Percentiles rank a stretch among this genome's conserved stretches.
phyloP scores from a whole-genome alignment of 2,113 vertebrate genomes.

The Sprattus sprattus region DNA sequence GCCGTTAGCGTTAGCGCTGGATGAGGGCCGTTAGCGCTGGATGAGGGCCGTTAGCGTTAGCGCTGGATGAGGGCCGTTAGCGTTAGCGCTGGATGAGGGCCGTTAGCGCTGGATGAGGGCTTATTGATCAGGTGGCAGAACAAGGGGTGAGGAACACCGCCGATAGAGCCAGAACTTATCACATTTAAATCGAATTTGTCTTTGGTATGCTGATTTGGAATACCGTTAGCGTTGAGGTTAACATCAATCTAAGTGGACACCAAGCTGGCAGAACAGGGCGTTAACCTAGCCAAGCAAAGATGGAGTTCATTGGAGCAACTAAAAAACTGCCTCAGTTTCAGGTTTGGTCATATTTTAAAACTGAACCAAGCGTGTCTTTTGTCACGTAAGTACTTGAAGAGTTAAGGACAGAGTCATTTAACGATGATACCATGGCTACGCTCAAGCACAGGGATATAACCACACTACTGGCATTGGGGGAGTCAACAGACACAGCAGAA shows the following conservation, averaged over 20 bases:
- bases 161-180: neutral
- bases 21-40: no score
- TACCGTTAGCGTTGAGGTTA: neutral
- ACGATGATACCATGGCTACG: neutral
- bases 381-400: neutral
- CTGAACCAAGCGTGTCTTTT: neutral
- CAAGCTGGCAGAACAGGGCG: neutral
- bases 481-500: neutral
- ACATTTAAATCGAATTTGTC: neutral
- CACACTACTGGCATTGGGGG: neutral
- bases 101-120: neutral
- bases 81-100: no score
- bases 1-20: no score
- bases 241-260: neutral
- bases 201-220: neutral
- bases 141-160: neutral
- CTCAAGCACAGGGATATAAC: neutral
- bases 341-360: neutral
- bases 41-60: no score
- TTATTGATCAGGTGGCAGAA: neutral
- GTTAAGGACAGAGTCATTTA: neutral
- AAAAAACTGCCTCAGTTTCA: neutral
- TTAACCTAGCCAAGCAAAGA: neutral
- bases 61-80: no score
- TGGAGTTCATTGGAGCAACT: neutral